Evolutionary conservation across 1,140 invertebrate species (phyloP), one percentile per base, ranked within the genome.

Genomic region (Calycopis cecrops): DNA sequence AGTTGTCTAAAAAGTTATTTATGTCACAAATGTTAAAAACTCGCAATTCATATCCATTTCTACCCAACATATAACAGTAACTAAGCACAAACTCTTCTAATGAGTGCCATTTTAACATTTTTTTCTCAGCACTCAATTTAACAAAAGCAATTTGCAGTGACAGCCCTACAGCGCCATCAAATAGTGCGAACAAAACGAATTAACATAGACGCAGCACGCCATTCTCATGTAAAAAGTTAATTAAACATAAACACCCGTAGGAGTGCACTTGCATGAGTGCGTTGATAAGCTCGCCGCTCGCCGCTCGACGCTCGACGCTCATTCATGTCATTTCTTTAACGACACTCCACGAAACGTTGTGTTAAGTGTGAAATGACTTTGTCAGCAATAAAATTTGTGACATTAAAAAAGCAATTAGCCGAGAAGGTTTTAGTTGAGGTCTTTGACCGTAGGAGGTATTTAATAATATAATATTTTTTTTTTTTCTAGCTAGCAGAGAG

Each of bases 161-260:
- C 59, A 68, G 44, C 66, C 66, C 66, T 68, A 34, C 12, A 37
- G 49, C 37, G 38, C 48, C 49, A 54, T 60, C 52, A 62, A 62
- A 61, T 59, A 63, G 62, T 62, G 59, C 60, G 60, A 71, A 71
- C 61, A 61, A 64, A 67, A 69, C 60, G 63, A 66, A 74, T 72
- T 66, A 71, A 64, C 65, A 62, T 66, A 60, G 52, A 44, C 28
- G 54, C 59, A 35, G 44, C 66, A 65, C 63, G 65, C 67, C 63
- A 65, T 52, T 59, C 64, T 21, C 59, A 58, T 35, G 60, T 74
- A 64, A 69, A 70, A 70, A 68, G 63, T 74, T 66, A 74, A 74
- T 74, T 67, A 68, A 72, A 70, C 53, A 61, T 55, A 59, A 72
- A 67, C 54, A 59, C 50, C n/a, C 47, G 52, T 54, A 40, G 38